Conservation (phyloP, 2,113 vertebrate species). For the Genyomyrus donnyi region DNA sequence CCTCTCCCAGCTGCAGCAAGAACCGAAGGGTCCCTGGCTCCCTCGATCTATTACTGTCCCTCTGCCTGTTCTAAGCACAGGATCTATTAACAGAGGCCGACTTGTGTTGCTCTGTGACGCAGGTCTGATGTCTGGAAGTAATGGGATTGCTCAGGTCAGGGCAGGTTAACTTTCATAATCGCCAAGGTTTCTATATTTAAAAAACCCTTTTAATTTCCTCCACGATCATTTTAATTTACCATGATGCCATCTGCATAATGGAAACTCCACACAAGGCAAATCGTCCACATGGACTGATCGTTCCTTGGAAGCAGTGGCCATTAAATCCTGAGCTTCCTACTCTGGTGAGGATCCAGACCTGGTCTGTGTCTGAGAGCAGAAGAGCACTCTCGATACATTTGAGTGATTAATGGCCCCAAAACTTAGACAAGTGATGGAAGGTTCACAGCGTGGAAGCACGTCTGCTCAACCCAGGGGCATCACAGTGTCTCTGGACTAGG, state of each 20-base stretch:
- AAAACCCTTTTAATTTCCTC: neutral
- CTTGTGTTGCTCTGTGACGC: neutral
- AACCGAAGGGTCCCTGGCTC: no score
- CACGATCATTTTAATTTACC: neutral
- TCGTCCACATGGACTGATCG: neutral
- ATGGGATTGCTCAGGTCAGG: neutral
- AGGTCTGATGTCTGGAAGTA: neutral
- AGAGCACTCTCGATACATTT: neutral
- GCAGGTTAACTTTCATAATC: neutral
- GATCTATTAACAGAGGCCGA: neutral
- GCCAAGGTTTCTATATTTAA: neutral
- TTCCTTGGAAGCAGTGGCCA: neutral
- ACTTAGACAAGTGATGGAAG: neutral
- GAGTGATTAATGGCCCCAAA: neutral
- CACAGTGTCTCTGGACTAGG: neutral
- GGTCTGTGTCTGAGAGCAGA: neutral
- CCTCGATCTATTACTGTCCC: neutral
- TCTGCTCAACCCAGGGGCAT: neutral
- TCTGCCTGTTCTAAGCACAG: neutral
- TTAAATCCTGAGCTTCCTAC: neutral
- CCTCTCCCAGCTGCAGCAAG: neutral
- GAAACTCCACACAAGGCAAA: neutral
- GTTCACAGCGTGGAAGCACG: neutral
- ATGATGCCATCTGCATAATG: neutral
- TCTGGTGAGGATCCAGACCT: neutral